phyloP scores from a whole-genome alignment of 2,888 invertebrate genomes.

The Blera fallax region DNA sequence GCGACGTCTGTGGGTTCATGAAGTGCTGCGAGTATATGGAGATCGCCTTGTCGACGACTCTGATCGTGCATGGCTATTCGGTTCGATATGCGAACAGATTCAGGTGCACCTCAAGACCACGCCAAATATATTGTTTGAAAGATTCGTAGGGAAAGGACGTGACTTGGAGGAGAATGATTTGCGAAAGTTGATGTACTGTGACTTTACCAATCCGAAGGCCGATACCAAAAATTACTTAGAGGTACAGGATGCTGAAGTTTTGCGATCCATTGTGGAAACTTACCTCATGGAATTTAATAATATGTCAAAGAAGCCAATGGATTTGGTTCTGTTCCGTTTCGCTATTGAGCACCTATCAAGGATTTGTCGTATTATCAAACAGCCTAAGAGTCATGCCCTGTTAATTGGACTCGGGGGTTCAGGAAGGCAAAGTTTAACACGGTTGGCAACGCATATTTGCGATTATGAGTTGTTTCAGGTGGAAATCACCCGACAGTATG shows the following conservation, averaged over 20 bases:
- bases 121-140: conserved; percentile 87
- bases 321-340: conserved; percentile 95
- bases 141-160: conserved; percentile 83
- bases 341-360: conserved; percentile 97
- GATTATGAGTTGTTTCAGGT: conserved; percentile 96
- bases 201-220: conserved; percentile 96
- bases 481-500: conserved; percentile 94
- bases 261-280: conserved; percentile 92
- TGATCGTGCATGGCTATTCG: conserved; percentile 92
- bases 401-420: conserved; percentile 96
- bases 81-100: conserved; percentile 86
- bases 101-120: conserved; percentile 85
- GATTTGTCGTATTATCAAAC: conserved; percentile 94
- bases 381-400: conserved; percentile 94
- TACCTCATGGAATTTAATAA: conserved; percentile 96
- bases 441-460: conserved; percentile 95
- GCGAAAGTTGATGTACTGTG: conserved; percentile 94
- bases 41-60: conserved; percentile 94
- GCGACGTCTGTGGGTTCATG: conserved; percentile 97
- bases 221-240: conserved; percentile 94
- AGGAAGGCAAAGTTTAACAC: conserved; percentile 94
- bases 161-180: conserved; percentile 90
- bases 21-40: conserved; percentile 94
- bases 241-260: conserved; percentile 90
- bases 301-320: conserved; percentile 98